These are phyloP conservation scores for Engystomops pustulosus DNA, from an alignment of 2,113 vertebrate genomes.

Conservation along the genomic window DNA sequence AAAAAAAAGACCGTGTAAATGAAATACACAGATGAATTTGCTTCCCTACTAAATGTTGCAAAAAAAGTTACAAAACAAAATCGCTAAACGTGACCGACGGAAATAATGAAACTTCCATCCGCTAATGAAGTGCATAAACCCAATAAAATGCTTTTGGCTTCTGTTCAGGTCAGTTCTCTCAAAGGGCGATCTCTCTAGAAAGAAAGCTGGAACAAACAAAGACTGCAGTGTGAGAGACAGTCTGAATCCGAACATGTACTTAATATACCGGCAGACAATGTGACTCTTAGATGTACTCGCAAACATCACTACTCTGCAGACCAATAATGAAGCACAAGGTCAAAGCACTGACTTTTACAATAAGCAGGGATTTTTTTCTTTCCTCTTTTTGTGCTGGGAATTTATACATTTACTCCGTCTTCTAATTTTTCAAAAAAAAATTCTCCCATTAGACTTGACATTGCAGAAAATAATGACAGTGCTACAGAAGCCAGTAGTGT, in stretches of 20 bases:
- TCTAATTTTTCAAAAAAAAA: slow-evolving; percentile 31
- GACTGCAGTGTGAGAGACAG: not conserved
- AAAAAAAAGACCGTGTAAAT: not conserved
- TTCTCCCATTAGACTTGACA: slow-evolving; percentile 51
- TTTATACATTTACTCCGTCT: slow-evolving; percentile 22
- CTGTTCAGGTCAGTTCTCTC: not conserved
- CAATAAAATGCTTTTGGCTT: slow-evolving; percentile 4
- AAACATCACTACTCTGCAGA: slow-evolving; percentile 15
- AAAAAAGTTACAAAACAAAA: slow-evolving; percentile 13
- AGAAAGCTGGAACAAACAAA: slow-evolving; percentile 29
- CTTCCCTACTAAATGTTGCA: not conserved
- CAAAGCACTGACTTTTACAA: slow-evolving; percentile 31
- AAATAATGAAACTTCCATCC: slow-evolving; percentile 13
- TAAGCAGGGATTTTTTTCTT: slow-evolving; percentile 7
- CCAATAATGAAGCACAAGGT: slow-evolving; percentile 32
- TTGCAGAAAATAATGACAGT: slow-evolving; percentile 40
- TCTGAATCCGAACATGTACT: not conserved
- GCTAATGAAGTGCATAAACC: slow-evolving; percentile 9
- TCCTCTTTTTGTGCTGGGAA: slow-evolving; percentile 35
- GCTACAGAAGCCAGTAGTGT: slow-evolving; percentile 21
- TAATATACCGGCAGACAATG: slow-evolving; percentile 37
- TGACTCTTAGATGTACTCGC: slow-evolving; percentile 31
- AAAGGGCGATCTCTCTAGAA: slow-evolving; percentile 25
- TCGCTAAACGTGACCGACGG: not conserved
- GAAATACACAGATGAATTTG: not conserved